Evolutionary conservation across 2,888 invertebrate genomes (phyloP), one percentile per base, ranked within the genome.

Genomic region (Globia sparganii): DNA sequence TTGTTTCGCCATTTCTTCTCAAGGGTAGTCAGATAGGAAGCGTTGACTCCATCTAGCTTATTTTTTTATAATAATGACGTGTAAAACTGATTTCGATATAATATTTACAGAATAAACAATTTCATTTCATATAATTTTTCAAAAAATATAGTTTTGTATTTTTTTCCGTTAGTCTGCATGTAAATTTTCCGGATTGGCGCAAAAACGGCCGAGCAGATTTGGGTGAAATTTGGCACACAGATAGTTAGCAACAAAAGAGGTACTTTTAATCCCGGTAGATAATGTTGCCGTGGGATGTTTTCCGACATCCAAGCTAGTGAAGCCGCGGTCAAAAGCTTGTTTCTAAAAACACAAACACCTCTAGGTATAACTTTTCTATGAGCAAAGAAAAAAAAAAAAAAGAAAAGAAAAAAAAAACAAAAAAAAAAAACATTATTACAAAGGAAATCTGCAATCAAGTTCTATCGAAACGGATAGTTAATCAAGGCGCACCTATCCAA

Each of bases 401-500:
- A n/a, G n/a, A n/a, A n/a, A n/a, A n/a, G n/a, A n/a, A n/a, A n/a
- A n/a, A n/a, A n/a, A n/a, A n/a, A n/a, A n/a, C n/a, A n/a, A n/a
- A n/a, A n/a, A n/a, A n/a, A n/a, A 53, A 65, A 72, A 76, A 58
- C 28, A 25, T 72, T 21, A 72, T 81, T 62, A 61, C 13, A 69
- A 68, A 68, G 77, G 28, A 67, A 65, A 81, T 77, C 77, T 28
- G 56, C 74, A 72, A 75, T 70, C 62, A 87, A 82, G 74, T 84
- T 83, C 80, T 72, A 84, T 77, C 56, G 78, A 81, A 81, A 76
- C 40, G 37, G 64, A 66, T 75, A 79, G 77, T 70, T 67, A 76
- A 73, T 61, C 61, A 72, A 72, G 61, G 46, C 70, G 13, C 43
- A 61, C 65, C 64, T 76, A 72, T 56, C 62, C 65, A 78, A 78